Conservation (phyloP, 2,113 vertebrate genomes). For the Tenrec ecaudatus region DNA sequence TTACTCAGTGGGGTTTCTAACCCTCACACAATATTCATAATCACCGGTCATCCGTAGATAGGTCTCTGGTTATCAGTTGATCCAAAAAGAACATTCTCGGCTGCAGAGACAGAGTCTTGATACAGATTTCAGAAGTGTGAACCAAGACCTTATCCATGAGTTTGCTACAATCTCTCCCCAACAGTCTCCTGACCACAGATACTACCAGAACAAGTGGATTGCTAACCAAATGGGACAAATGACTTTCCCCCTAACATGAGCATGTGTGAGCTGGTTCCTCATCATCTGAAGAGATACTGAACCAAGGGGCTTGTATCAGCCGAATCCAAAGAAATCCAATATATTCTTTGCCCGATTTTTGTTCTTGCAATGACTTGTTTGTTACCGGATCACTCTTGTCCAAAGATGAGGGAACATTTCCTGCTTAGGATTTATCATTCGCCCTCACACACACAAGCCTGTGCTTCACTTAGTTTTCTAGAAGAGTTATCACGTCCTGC, state of each 20-base stretch:
- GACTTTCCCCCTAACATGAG: neutral
- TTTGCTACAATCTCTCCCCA: neutral
- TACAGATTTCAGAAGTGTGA: neutral
- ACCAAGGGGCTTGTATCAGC: neutral
- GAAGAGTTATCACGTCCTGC: neutral
- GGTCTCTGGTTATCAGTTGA: neutral
- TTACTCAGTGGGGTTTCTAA: neutral
- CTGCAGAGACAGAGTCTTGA: neutral
- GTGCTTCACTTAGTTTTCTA: neutral
- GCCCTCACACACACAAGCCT: neutral
- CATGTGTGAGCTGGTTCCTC: neutral
- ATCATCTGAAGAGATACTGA: neutral
- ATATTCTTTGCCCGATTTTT: neutral
- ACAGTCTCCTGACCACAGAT: neutral
- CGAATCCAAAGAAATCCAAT: neutral
- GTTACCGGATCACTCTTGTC: neutral
- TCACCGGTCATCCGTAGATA: neutral
- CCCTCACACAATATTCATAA: neutral
- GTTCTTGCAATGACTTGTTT: neutral
- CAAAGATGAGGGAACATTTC: neutral
- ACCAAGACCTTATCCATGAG: neutral
- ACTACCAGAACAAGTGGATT: neutral
- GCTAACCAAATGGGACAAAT: neutral
- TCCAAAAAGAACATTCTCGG: neutral
- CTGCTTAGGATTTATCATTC: neutral